These are phyloP conservation scores for Sycobia sp. DNA, from an alignment of 1,140 invertebrate species.

Conservation along the genomic window DNA sequence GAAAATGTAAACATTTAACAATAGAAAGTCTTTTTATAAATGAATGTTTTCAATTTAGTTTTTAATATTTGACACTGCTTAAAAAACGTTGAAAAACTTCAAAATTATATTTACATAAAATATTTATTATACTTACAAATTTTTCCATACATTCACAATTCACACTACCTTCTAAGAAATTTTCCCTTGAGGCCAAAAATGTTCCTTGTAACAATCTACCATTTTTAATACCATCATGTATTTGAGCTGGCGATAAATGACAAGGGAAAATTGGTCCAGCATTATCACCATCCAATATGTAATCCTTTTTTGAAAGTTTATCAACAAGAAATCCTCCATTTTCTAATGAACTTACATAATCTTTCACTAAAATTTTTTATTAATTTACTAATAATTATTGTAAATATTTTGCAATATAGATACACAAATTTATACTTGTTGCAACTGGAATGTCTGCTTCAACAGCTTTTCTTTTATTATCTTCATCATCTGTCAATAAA, in stretches of 20 bases:
- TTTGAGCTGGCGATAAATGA: conserved; percentile 78
- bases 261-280: conserved; percentile 80
- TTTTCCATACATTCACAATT: conserved; percentile 79
- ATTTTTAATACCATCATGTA: conserved; percentile 80
- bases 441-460: conserved; percentile 71
- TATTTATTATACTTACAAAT: conserved; percentile 65
- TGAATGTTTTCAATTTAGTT: background rate
- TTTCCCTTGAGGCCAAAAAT: conserved; percentile 85
- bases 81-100: too few relatives aligned
- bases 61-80: too few relatives aligned
- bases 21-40: background rate
- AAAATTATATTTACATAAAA: too few relatives aligned
- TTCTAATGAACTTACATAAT: conserved; percentile 54
- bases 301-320: conserved; percentile 75
- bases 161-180: conserved; percentile 93
- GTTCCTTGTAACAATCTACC: conserved; percentile 83
- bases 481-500: conserved; percentile 86
- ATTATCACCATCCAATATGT: conserved; percentile 66
- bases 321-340: conserved; percentile 72
- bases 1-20: conserved; percentile 33
- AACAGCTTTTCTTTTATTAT: conserved; percentile 75
- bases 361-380: conserved; percentile 48
- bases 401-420: conserved; percentile 11
- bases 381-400: too few relatives aligned
- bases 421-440: conserved; percentile 62